Base-by-base conservation (phyloP, 2,888 invertebrate genomes). In the Caenorhabditis sulstoni region DNA sequence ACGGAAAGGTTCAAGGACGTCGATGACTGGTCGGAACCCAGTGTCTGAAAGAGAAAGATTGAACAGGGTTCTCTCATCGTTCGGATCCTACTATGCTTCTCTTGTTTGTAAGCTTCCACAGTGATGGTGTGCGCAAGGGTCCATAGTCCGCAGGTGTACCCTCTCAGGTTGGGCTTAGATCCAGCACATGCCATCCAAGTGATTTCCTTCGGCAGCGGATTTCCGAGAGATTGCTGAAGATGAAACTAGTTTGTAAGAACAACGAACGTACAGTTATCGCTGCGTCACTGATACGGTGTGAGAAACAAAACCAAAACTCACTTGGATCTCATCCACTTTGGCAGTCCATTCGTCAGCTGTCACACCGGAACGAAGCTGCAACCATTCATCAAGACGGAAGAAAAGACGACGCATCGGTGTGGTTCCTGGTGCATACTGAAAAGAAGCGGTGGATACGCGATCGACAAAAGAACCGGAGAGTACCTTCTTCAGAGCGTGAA, bases 131-230 rank as follows among this genome's bases (percentile, higher is more conserved):
- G 99, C 90, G 97, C 97, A 85, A 96, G 91, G 14, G 94, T 94
- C 99, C 99, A 99, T 39, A 99, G 92, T 0, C 96, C 94, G 91
- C 98, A 99, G 0, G 96, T 95, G 91, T 95, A 98, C 12, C 97
- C 96, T 59, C 85, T 73, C 16, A 84, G 93, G 77, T 93, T 92
- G 0, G 93, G 91, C 68, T 93, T 92, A 85, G 96, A 96, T 11
- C 96, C 95, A 85, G 92, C 93, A 90, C 98, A 99, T 1, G 94
- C 94, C 41, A 94, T 91, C 93, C 94, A 97, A 1, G 73, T 75
- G 23, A 86, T 68, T 66, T 87, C 82, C 52, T 81, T 58, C 41
- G 89, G 86, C 7, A 90, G 70, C 11, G 90, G 90, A 53, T 87
- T 86, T 16, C 90, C 90, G 39, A 90, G 81, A 9, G 83, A 79